Conservation (phyloP, 2,113 vertebrate species). For the Heptranchias perlo region DNA sequence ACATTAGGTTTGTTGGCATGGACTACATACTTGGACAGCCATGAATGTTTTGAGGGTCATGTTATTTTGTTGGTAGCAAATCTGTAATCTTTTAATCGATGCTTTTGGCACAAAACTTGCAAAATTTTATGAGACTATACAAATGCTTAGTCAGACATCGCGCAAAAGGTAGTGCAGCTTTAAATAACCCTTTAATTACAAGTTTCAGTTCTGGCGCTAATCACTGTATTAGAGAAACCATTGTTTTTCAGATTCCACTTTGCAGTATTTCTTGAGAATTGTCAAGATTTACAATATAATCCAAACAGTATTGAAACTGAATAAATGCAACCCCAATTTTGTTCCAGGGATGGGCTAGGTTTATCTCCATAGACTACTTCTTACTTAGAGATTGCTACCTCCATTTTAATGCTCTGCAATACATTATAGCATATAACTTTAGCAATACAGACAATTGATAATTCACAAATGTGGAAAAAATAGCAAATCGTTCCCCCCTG, state of each 20-base stretch:
- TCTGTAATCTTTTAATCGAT: background rate
- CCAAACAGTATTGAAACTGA: background rate
- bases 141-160: background rate
- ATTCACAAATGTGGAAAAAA: too few relatives aligned
- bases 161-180: background rate
- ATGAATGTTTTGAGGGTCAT: conserved; percentile 13
- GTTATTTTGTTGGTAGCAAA: background rate
- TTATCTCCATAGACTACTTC: background rate
- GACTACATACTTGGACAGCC: background rate
- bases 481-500: background rate
- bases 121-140: background rate
- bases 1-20: background rate
- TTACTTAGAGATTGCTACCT: background rate
- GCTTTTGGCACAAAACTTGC: background rate
- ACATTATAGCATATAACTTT: too few relatives aligned
- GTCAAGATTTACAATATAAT: background rate
- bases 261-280: background rate
- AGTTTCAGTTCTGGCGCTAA: background rate
- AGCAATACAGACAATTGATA: background rate
- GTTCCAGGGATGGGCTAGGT: background rate
- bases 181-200: background rate
- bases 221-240: background rate
- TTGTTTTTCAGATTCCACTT: background rate
- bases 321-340: background rate
- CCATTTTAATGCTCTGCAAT: too few relatives aligned